phyloP scores from a whole-genome alignment of 2,797 vertebrate species.

The Gymnopithys bicolor region DNA sequence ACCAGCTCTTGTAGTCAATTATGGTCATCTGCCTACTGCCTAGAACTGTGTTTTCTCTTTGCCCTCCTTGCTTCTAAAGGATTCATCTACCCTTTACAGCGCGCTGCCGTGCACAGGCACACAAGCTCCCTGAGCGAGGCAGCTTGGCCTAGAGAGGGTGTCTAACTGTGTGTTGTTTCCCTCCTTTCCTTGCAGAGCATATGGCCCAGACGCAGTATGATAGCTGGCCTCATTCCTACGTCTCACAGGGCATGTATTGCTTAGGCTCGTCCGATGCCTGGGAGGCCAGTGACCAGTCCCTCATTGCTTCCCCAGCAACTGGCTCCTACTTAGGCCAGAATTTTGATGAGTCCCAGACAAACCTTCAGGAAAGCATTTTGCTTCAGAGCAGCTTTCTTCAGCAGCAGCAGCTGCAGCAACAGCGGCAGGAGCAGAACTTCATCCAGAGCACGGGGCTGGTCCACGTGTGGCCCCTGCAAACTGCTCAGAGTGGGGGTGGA shows the following conservation, averaged over 20 bases:
- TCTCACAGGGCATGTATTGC: slow-evolving; percentile 98
- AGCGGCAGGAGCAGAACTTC: slow-evolving; percentile 86
- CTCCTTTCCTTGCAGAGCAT: slow-evolving; percentile 84
- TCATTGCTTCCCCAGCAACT: slow-evolving; percentile 88
- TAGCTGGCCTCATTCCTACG: slow-evolving; percentile 97
- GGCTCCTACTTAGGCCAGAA: slow-evolving; percentile 90
- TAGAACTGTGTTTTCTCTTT: not conserved
- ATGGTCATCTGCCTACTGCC: not conserved
- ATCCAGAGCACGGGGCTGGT: slow-evolving; percentile 84
- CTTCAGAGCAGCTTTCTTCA: slow-evolving; percentile 79
- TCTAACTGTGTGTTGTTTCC: not conserved
- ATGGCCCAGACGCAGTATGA: slow-evolving; percentile 94
- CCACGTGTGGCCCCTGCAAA: slow-evolving; percentile 88
- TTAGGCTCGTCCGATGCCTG: slow-evolving; percentile 96
- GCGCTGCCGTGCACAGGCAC: not conserved
- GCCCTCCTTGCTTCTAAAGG: not conserved
- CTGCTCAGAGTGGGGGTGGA: slow-evolving; percentile 56
- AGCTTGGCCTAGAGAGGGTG: not conserved
- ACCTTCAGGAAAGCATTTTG: slow-evolving; percentile 88
- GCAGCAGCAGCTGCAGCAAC: slow-evolving; percentile 86
- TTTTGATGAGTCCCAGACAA: slow-evolving; percentile 87
- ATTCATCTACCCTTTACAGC: not conserved
- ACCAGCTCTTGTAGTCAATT: not conserved
- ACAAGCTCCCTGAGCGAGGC: not conserved
- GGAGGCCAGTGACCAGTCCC: slow-evolving; percentile 94